Conservation (phyloP, 2,797 vertebrate genomes). For the Takifugu rubripes region DNA sequence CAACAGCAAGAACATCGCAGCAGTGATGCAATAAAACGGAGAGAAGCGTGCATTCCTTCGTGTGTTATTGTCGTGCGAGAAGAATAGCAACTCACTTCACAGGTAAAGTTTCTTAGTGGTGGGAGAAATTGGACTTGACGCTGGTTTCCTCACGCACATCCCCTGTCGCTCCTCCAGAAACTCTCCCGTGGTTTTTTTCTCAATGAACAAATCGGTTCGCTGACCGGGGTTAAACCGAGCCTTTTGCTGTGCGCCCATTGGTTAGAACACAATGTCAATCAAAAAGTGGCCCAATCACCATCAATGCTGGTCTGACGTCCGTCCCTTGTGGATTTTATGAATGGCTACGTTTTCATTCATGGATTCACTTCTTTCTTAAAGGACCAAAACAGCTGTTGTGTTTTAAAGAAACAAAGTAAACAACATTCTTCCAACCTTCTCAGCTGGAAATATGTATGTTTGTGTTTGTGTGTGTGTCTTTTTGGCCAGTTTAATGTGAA, state of each 20-base stretch:
- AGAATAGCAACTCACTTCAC: constrained; percentile 30
- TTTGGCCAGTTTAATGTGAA: no score
- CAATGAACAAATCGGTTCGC: constrained; percentile 65
- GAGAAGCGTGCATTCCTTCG: neutral
- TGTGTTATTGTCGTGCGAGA: neutral
- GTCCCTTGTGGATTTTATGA: constrained; percentile 71
- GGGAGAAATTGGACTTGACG: constrained; percentile 15
- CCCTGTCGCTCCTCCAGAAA: constrained; percentile 47
- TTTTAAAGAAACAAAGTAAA: neutral
- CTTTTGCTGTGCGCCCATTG: constrained; percentile 47
- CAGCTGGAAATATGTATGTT: neutral
- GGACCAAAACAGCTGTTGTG: constrained; percentile 25
- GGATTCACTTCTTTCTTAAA: constrained; percentile 66
- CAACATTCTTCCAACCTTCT: neutral
- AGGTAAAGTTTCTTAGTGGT: constrained; percentile 28
- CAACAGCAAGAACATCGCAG: constrained; percentile 16
- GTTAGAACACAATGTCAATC: constrained; percentile 37
- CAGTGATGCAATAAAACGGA: constrained; percentile 5
- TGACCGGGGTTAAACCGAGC: constrained; percentile 1
- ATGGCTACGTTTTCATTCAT: constrained; percentile 80
- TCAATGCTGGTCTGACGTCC: constrained; percentile 17
- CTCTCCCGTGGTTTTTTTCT: constrained; percentile 67
- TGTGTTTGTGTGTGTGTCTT: no score
- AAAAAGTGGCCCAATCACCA: constrained; percentile 55
- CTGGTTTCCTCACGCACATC: constrained; percentile 41